Percentiles rank a stretch among this genome's conserved stretches.
Conservation (phyloP, 2,888 invertebrate genomes). For the Machimus atricapillus region DNA sequence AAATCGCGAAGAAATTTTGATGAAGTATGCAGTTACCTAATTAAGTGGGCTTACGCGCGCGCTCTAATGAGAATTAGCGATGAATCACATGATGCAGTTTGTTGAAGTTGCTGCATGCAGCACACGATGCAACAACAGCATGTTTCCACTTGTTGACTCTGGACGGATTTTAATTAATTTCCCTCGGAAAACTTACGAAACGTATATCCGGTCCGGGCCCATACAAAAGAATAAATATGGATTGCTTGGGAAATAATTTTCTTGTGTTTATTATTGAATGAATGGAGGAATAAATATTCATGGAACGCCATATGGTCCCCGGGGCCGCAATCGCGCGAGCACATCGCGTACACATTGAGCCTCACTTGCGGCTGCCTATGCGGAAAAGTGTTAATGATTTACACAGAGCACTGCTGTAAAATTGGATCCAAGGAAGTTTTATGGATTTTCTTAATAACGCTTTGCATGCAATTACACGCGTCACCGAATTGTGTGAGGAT, state of each 20-base stretch:
- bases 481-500: neutral
- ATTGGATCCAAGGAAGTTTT: neutral
- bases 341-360: neutral
- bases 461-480: neutral
- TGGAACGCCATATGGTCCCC: slow-evolving; percentile 9
- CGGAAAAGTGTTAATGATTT: neutral
- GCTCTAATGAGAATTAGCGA: slow-evolving; percentile 25
- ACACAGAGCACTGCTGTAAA: neutral
- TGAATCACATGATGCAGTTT: neutral
- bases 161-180: slow-evolving; percentile 37
- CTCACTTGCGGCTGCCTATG: neutral
- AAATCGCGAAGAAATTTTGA: slow-evolving; percentile 1
- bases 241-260: slow-evolving; percentile 32
- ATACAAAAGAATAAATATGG: slow-evolving; percentile 31
- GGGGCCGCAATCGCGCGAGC: neutral
- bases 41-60: slow-evolving; percentile 16
- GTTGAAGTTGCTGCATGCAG: neutral
- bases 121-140: neutral
- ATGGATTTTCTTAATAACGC: neutral
- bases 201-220: slow-evolving; percentile 23
- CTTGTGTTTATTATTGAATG: slow-evolving; percentile 15
- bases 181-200: slow-evolving; percentile 34
- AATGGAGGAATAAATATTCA: slow-evolving; percentile 19
- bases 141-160: slow-evolving; percentile 39
- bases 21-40: slow-evolving; percentile 26